These are phyloP conservation scores for Brenthis daphne DNA, from an alignment of 2,888 invertebrate genomes.

Conservation along the genomic window DNA sequence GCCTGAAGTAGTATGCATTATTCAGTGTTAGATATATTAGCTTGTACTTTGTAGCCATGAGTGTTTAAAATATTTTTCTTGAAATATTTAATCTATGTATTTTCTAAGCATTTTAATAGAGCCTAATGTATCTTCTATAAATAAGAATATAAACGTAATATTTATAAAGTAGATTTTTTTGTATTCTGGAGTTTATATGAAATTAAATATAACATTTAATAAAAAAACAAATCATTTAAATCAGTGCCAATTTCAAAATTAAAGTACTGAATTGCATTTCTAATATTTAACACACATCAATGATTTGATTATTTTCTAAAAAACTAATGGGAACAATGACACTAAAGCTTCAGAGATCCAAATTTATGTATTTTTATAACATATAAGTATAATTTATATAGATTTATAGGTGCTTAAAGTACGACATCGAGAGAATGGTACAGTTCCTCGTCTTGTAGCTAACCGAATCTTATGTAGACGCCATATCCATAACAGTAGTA, in stretches of 20 bases:
- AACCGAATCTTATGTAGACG: conserved; percentile 23
- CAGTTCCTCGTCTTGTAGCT: conserved; percentile 24
- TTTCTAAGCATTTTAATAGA: conserved; percentile 47
- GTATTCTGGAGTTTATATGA: not conserved
- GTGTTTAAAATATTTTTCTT: conserved; percentile 23
- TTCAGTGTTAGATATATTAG: not conserved
- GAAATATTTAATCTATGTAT: conserved; percentile 35
- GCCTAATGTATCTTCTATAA: conserved; percentile 45
- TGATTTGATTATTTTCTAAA: conserved; percentile 46
- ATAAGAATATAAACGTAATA: not conserved
- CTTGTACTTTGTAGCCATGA: conserved; percentile 7
- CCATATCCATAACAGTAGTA: conserved; percentile 28
- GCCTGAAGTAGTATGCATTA: no score
- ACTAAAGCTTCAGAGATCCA: conserved; percentile 45
- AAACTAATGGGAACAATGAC: conserved; percentile 72
- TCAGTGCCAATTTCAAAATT: conserved; percentile 62
- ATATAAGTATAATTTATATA: conserved; percentile 19
- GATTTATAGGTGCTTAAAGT: conserved; percentile 29
- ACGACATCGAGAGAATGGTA: conserved; percentile 18
- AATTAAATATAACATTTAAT: conserved; percentile 4
- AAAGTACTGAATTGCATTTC: conserved; percentile 35
- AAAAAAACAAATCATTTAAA: conserved; percentile 25
- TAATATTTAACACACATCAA: conserved; percentile 43
- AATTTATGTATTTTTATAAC: conserved; percentile 35
- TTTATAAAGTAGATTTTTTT: not conserved